A percentile compares a stretch with the other conserved stretches of the same genome.
Evolutionary conservation across 2,797 vertebrate genomes (phyloP).

Genomic region (Clamator glandarius): DNA sequence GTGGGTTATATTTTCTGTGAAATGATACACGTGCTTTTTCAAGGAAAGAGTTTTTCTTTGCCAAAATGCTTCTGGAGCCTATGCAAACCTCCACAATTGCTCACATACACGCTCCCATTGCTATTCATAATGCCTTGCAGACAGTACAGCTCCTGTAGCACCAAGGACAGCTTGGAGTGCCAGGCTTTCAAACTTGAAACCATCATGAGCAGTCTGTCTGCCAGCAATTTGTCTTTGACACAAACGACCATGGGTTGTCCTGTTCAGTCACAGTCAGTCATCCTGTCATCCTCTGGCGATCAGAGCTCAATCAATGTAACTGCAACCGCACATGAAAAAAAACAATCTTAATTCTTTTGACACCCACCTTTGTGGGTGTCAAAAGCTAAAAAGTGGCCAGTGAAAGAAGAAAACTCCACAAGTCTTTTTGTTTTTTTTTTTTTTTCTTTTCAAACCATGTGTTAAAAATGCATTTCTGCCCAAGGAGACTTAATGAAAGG

Average conservation of each 20-base stretch:
- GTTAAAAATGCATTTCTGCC: slow-evolving; percentile 24
- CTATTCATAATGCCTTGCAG: neutral
- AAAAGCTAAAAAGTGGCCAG: neutral
- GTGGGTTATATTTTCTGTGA: neutral
- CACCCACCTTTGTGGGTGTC: too few relatives aligned
- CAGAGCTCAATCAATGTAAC: neutral
- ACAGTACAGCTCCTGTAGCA: neutral
- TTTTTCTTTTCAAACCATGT: neutral
- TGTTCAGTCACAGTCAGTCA: neutral
- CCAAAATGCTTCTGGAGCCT: neutral
- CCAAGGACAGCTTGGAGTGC: neutral
- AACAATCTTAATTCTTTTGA: neutral
- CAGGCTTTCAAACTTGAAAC: neutral
- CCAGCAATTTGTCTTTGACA: neutral
- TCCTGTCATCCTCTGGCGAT: neutral
- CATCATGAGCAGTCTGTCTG: neutral
- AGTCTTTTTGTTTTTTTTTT: neutral
- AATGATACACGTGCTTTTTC: neutral
- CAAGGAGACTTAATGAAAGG: neutral
- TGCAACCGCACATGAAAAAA: neutral
- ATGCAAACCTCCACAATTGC: neutral
- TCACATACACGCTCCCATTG: neutral
- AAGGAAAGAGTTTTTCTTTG: neutral
- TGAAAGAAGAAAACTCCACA: neutral
- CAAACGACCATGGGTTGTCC: neutral